Evolutionary conservation across 2,797 vertebrate species (phyloP), one percentile per base, ranked within the genome.

Genomic region (Labeo calbasu): DNA sequence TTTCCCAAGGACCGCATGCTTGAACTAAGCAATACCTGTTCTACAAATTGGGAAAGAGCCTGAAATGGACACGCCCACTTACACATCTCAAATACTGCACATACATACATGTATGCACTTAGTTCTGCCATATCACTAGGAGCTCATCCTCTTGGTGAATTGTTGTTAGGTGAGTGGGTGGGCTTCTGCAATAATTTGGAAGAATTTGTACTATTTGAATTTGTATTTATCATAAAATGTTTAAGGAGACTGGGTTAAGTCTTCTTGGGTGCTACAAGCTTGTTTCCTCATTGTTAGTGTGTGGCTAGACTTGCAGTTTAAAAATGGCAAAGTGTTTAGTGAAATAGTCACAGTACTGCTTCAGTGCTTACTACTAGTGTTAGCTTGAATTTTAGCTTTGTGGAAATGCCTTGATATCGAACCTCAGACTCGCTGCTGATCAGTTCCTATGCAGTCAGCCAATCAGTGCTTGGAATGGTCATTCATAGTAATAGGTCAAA

Each of bases 141-240:
- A 59, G 43, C 61, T 50, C 46, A 23, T 84, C 79, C n/a, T 25
- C 53, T 82, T 68, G 25, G 85, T 87, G 70, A 83, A 65, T 4
- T 70, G 85, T 88, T 90, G 83, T 87, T 89, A 88, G 71, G 78
- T 88, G 86, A 7, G 82, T 72, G 65, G 46, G 76, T 84, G 71
- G 78, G 78, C 81, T 87, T 91, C 87, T 79, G 94, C 94, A 95
- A 95, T 95, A 95, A 94, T 75, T 88, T 11, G 89, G 85, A 90
- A 85, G 13, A 86, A 85, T 93, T 92, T 92, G 21, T 92, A 91
- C 84, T 90, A 87, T 92, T 86, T 92, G 85, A 90, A 84, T 91
- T 92, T 89, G 8, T 93, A 92, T 92, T 92, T 90, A 92, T 93
- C 91, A 82, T 86, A n/a, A 83, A 1, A 77, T 84, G 63, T 88